These are phyloP conservation scores for Melospiza melodia DNA, from an alignment of 2,113 vertebrate species.

Conservation along the genomic window DNA sequence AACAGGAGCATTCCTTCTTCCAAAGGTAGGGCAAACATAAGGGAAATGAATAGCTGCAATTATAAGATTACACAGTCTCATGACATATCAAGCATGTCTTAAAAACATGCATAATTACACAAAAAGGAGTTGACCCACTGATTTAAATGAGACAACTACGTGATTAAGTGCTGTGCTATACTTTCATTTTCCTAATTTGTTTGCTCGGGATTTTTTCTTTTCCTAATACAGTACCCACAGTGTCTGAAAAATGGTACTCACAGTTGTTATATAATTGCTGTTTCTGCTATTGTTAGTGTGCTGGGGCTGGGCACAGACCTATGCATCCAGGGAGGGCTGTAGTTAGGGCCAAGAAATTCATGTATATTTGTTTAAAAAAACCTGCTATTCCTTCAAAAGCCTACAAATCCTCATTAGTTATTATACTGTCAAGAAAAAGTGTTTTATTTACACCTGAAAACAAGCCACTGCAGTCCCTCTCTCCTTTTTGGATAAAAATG, in stretches of 20 bases:
- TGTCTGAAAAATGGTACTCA: not conserved
- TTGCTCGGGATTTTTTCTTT: not conserved
- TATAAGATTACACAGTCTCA: slow-evolving; percentile 16
- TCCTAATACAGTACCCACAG: not conserved
- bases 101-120: slow-evolving; percentile 29
- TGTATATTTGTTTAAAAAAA: not conserved
- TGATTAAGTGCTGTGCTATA: slow-evolving; percentile 21
- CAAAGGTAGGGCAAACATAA: not conserved
- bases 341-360: not conserved
- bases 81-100: slow-evolving; percentile 19
- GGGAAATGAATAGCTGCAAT: slow-evolving; percentile 30
- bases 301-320: not conserved
- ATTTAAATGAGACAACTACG: slow-evolving; percentile 24
- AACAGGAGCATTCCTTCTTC: not conserved
- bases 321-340: not conserved
- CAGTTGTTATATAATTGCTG: not conserved
- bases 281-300: not conserved
- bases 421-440: not conserved
- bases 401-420: not conserved
- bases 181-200: slow-evolving; percentile 44
- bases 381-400: not conserved
- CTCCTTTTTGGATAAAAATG: not conserved
- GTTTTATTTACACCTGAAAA: not conserved
- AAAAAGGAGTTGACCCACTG: not conserved
- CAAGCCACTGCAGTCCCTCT: not conserved